phyloP scores from a whole-genome alignment of 2,797 vertebrate species.

The Danio jaintianensis region DNA sequence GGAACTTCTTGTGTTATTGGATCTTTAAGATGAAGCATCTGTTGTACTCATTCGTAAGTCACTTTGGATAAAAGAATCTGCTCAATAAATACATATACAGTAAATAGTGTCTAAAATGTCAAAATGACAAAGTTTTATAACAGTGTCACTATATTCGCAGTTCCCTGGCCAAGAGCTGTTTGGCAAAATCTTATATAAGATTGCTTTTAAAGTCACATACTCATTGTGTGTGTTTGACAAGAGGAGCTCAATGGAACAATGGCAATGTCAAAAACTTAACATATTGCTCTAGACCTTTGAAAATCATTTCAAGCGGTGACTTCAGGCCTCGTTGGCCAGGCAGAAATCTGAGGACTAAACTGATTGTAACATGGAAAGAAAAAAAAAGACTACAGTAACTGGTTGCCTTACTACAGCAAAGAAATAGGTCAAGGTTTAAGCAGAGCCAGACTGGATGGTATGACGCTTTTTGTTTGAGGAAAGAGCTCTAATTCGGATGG shows the following conservation, averaged over 20 bases:
- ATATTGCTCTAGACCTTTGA: conserved; percentile 6
- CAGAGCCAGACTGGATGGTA: neutral
- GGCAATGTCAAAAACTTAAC: neutral
- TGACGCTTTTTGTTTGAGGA: conserved; percentile 27
- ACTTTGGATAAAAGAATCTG: no score
- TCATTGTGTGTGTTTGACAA: conserved; percentile 5
- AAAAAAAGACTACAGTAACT: neutral
- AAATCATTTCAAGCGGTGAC: conserved; percentile 29
- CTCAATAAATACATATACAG: neutral
- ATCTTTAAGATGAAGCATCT: no score
- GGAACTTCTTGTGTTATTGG: no score
- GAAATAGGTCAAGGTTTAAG: conserved; percentile 7
- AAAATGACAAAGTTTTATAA: neutral
- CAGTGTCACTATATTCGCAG: neutral
- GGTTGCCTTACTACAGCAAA: conserved; percentile 2
- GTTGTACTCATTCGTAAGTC: no score
- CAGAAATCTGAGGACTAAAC: conserved; percentile 18
- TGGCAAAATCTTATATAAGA: neutral
- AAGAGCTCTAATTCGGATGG: neutral
- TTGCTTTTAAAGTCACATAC: conserved; percentile 20
- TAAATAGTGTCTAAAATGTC: neutral
- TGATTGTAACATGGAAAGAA: neutral
- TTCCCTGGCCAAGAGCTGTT: neutral
- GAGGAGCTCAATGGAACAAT: neutral
- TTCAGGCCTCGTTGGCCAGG: conserved; percentile 12